Conservation (phyloP, 2,797 vertebrate genomes). For the Bryconaethiops microstoma region DNA sequence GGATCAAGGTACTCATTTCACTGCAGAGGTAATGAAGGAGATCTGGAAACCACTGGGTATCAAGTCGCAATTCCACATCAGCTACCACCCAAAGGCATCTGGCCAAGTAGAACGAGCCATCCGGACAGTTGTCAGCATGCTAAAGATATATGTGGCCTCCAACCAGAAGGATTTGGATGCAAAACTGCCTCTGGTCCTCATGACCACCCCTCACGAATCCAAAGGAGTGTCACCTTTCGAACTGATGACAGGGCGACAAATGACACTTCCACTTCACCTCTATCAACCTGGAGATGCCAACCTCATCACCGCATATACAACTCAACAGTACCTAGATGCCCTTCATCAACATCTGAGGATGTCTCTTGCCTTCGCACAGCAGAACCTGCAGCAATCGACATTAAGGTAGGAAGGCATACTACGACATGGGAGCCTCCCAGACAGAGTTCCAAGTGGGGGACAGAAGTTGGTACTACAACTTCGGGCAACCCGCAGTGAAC, state of each 20-base stretch:
- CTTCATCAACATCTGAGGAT: background rate
- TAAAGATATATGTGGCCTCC: slow-evolving; percentile 34
- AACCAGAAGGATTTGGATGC: background rate
- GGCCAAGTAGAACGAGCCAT: slow-evolving; percentile 35
- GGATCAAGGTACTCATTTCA: slow-evolving; percentile 37
- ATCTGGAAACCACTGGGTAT: slow-evolving; percentile 35
- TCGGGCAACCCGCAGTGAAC: too few species aligned
- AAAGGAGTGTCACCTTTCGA: background rate
- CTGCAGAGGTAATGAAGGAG: background rate
- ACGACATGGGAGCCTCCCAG: too few species aligned
- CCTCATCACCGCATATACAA: background rate
- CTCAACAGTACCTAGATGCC: background rate
- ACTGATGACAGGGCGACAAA: background rate
- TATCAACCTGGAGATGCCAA: background rate
- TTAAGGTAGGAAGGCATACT: too few species aligned
- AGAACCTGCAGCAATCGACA: too few species aligned
- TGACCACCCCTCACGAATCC: slow-evolving; percentile 3
- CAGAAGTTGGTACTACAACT: too few species aligned
- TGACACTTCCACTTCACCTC: background rate
- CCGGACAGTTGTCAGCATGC: slow-evolving; percentile 24
- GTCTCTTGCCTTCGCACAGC: background rate
- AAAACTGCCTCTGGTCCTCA: background rate
- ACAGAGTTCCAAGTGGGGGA: too few species aligned
- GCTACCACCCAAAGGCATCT: slow-evolving; percentile 2
- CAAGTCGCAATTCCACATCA: background rate